phyloP scores from a whole-genome alignment of 2,113 vertebrate genomes.

The Lanius ludovicianus region DNA sequence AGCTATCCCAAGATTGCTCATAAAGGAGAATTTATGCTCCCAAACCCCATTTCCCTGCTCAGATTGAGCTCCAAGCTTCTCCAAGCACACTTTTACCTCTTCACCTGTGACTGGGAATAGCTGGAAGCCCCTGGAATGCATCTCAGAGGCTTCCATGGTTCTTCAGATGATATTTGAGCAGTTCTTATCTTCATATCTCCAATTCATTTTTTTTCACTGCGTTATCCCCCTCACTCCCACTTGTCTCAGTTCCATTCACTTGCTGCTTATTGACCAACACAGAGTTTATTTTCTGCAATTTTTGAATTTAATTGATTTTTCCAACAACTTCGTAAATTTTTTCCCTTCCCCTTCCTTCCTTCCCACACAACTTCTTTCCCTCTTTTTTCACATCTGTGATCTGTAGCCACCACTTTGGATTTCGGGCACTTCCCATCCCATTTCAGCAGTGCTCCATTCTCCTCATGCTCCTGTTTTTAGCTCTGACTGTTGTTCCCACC shows the following conservation, averaged over 20 bases:
- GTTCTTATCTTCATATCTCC: neutral
- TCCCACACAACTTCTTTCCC: neutral
- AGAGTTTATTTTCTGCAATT: neutral
- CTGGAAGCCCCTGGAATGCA: neutral
- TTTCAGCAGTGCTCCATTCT: neutral
- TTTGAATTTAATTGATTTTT: neutral
- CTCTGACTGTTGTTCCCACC: neutral
- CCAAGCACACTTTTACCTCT: accelerated
- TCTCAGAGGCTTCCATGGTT: neutral
- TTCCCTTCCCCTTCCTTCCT: neutral
- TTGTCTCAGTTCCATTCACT: neutral
- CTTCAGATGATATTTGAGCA: neutral
- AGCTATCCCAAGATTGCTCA: neutral
- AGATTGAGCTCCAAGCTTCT: neutral
- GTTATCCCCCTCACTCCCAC: neutral
- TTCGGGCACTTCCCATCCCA: neutral
- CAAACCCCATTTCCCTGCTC: neutral
- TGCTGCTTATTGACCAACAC: neutral
- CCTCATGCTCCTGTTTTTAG: neutral
- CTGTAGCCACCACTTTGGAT: neutral
- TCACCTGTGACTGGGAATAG: neutral
- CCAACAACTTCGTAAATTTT: too few species aligned
- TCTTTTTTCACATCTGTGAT: neutral
- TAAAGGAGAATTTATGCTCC: neutral
- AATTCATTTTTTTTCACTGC: neutral